These are phyloP conservation scores for Pogonocichla stellata DNA, from an alignment of 2,113 vertebrate genomes.

Conservation along the genomic window DNA sequence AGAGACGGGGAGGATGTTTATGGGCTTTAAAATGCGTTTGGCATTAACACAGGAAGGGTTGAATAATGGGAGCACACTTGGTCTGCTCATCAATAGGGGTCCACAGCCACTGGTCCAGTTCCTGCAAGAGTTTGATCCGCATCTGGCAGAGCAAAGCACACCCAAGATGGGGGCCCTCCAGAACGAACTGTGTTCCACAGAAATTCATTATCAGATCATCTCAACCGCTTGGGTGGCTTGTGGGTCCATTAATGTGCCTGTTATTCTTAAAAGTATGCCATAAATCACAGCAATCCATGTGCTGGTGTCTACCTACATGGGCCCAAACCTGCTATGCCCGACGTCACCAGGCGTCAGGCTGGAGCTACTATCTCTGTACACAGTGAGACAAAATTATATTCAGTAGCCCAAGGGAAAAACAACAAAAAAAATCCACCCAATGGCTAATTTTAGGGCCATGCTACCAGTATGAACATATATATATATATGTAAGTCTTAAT, in stretches of 20 bases:
- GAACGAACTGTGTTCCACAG: slow-evolving; percentile 13
- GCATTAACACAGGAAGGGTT: slow-evolving; percentile 28
- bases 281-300: slow-evolving; percentile 41
- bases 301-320: not conserved
- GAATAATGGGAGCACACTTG: slow-evolving; percentile 29
- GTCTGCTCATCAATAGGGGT: slow-evolving; percentile 9
- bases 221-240: not conserved
- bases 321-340: not conserved
- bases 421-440: not conserved
- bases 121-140: not conserved
- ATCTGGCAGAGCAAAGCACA: fast-evolving
- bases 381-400: not conserved
- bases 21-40: slow-evolving; percentile 53
- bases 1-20: slow-evolving; percentile 58
- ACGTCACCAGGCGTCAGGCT: not conserved
- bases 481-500: not conserved
- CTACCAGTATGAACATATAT: not conserved
- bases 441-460: slow-evolving; percentile 12
- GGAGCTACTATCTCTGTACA: not conserved
- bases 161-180: not conserved
- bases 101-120: not conserved
- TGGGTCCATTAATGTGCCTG: slow-evolving; percentile 48
- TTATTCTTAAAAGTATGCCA: slow-evolving; percentile 46
- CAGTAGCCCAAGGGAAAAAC: not conserved
- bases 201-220: slow-evolving; percentile 46